Percentiles rank a stretch among this genome's conserved stretches.
Evolutionary conservation across 2,888 invertebrate genomes (phyloP).

Genomic region (Microchrysa polita): DNA sequence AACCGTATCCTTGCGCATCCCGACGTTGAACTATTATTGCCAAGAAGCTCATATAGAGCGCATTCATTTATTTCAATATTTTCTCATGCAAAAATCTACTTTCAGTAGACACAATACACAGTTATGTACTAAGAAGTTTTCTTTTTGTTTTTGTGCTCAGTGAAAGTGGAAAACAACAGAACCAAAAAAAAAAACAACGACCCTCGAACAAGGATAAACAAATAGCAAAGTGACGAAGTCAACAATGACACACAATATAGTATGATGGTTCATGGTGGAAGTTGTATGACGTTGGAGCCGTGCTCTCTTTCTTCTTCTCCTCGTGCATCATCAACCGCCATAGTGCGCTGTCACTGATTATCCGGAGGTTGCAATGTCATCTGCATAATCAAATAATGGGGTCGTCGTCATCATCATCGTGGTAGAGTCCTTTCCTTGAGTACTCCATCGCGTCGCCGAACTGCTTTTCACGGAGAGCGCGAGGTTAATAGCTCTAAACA

Average conservation of each 20-base stretch:
- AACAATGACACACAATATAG: conserved; percentile 20
- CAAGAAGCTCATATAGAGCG: background rate
- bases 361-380: conserved; percentile 21
- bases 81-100: conserved; percentile 12
- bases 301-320: background rate
- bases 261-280: background rate
- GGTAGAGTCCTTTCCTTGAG: background rate
- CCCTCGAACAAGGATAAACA: background rate
- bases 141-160: background rate
- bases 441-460: no score
- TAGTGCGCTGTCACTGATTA: background rate
- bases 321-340: background rate
- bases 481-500: conserved; percentile 25
- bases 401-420: background rate
- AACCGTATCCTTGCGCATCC: conserved; percentile 7
- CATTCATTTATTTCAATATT: conserved; percentile 34
- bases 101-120: background rate
- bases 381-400: conserved; percentile 36
- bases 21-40: no score
- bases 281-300: background rate
- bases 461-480: no score
- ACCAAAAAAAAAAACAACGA: no score
- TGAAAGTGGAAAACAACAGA: no score
- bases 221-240: conserved; percentile 1
- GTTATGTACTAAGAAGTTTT: conserved; percentile 5